Conservation (phyloP, 1,140 invertebrate species). For the Eubasilissa regina region DNA sequence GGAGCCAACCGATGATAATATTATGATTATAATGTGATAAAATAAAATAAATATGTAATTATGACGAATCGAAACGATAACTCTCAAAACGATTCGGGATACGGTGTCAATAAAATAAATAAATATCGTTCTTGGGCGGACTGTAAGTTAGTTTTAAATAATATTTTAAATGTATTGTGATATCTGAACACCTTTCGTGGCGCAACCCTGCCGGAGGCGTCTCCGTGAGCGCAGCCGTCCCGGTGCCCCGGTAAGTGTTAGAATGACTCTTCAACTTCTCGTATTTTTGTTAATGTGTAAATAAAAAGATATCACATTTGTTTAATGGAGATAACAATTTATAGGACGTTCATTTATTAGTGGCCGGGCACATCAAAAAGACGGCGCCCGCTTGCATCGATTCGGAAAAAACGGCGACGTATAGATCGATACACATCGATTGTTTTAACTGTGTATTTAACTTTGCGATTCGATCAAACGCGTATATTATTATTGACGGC, state of each 20-base stretch:
- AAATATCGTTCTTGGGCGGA: too few species aligned
- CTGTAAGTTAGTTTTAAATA: too few species aligned
- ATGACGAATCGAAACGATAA: too few species aligned
- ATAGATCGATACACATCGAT: conserved; percentile 24
- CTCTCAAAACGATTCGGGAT: too few species aligned
- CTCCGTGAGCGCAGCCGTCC: conserved; percentile 27
- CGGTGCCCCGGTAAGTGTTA: conserved; percentile 55
- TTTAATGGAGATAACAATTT: conserved; percentile 61
- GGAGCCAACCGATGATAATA: too few species aligned
- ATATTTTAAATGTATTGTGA: too few species aligned
- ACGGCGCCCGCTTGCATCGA: conserved; percentile 39
- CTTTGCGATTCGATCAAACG: too few species aligned
- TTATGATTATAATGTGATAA: too few species aligned
- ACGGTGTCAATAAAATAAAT: too few species aligned
- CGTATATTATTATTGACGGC: too few species aligned
- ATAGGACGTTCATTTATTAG: conserved; percentile 59
- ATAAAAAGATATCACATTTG: conserved; percentile 61
- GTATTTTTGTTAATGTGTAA: conserved; percentile 62
- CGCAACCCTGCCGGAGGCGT: conserved; percentile 13
- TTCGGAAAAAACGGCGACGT: background rate
- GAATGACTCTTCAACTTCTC: conserved; percentile 58
- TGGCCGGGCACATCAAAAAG: conserved; percentile 15
- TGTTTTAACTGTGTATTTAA: background rate
- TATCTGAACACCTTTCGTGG: background rate
- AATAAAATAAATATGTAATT: too few species aligned